Evolutionary conservation across 2,888 invertebrate genomes (phyloP).

Genomic region (Mythimna albipuncta): DNA sequence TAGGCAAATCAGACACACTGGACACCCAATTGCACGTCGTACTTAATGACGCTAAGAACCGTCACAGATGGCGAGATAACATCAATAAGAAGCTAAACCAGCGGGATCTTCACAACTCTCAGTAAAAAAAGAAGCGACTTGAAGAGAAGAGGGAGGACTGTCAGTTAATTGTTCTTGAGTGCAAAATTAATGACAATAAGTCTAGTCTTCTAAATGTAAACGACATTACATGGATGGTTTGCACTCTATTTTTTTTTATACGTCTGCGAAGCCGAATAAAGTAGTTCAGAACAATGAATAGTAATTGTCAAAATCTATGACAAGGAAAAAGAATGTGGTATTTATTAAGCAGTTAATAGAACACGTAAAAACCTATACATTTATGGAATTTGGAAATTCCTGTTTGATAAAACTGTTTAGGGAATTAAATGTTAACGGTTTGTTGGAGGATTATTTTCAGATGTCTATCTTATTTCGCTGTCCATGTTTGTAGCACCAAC

Average conservation of each 20-base stretch:
- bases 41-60: no score
- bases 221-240: slow-evolving; percentile 15
- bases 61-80: no score
- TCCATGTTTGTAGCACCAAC: no score
- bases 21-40: no score
- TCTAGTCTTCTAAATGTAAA: slow-evolving; percentile 3
- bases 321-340: background rate
- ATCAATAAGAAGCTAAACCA: no score
- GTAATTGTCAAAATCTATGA: slow-evolving; percentile 29
- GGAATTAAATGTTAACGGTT: background rate
- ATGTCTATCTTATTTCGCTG: no score
- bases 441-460: no score
- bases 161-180: no score
- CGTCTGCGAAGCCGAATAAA: slow-evolving; percentile 31
- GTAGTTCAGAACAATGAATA: slow-evolving; percentile 7
- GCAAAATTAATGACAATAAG: slow-evolving; percentile 15
- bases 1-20: no score
- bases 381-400: background rate
- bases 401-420: background rate
- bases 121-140: no score
- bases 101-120: no score
- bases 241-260: slow-evolving; percentile 18
- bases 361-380: background rate
- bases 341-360: background rate
- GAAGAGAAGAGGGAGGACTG: no score